These are phyloP conservation scores for Semotilus atromaculatus DNA, from an alignment of 2,797 vertebrate genomes.

Conservation along the genomic window DNA sequence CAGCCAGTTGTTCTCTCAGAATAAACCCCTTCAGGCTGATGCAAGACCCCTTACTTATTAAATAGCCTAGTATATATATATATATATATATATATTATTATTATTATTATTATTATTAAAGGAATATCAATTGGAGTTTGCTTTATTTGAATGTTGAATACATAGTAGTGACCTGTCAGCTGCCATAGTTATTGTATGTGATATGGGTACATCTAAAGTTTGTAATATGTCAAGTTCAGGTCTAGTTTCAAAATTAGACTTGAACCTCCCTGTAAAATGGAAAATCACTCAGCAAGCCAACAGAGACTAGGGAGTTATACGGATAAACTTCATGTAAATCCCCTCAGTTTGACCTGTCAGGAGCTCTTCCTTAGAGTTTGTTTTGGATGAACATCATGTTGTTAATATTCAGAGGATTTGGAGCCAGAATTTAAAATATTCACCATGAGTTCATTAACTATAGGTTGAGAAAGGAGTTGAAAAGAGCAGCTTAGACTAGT, in stretches of 20 bases:
- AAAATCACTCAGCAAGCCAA: slow-evolving; percentile 17
- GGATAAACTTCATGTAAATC: slow-evolving; percentile 41
- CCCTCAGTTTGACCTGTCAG: slow-evolving; percentile 40
- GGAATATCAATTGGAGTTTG: neutral
- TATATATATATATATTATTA: neutral
- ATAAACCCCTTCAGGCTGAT: too few relatives aligned
- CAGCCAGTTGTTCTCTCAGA: too few relatives aligned
- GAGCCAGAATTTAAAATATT: slow-evolving; percentile 43
- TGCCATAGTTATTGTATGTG: neutral
- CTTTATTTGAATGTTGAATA: neutral
- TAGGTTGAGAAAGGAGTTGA: neutral
- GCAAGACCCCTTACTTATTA: too few relatives aligned
- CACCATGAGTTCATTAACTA: slow-evolving; percentile 22
- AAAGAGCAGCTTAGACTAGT: neutral
- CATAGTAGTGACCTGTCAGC: neutral
- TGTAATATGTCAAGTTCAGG: slow-evolving; percentile 43
- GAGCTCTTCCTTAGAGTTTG: slow-evolving; percentile 49
- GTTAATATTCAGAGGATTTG: slow-evolving; percentile 52
- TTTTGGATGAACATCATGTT: slow-evolving; percentile 47
- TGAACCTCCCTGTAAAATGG: neutral
- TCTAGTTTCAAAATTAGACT: slow-evolving; percentile 36
- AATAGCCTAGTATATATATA: too few relatives aligned
- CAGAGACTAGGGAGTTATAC: neutral
- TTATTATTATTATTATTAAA: too few relatives aligned
- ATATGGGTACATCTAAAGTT: slow-evolving; percentile 63